A percentile compares a stretch with the other conserved stretches of the same genome.
Evolutionary conservation across 1,140 invertebrate genomes (phyloP).

Genomic region (Paraescarpia echinospica): DNA sequence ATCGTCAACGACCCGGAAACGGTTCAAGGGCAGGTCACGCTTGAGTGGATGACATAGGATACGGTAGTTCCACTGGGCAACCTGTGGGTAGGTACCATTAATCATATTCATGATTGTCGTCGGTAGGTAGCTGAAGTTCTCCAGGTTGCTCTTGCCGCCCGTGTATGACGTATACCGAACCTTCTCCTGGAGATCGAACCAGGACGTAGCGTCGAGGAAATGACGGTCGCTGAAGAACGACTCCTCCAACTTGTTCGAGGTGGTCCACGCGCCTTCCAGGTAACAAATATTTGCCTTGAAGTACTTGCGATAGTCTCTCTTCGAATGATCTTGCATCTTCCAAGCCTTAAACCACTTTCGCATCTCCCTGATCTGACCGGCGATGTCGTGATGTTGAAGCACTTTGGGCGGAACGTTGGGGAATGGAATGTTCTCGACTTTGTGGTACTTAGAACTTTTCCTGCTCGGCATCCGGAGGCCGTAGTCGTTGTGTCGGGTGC

Average conservation of each 20-base stretch:
- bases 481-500: conserved; percentile 33
- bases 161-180: conserved; percentile 22
- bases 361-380: conserved; percentile 25
- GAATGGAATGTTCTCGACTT: conserved; percentile 1
- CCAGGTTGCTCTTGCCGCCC: conserved; percentile 10
- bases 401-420: not conserved
- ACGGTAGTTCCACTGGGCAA: conserved; percentile 18
- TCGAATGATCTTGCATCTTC: conserved; percentile 26
- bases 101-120: not conserved
- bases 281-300: conserved; percentile 38
- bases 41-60: not conserved
- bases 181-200: conserved; percentile 28
- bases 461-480: conserved; percentile 11
- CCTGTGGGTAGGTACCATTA: not conserved
- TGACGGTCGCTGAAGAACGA: conserved; percentile 36
- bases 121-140: conserved; percentile 11
- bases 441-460: not conserved
- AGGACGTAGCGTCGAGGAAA: conserved; percentile 25
- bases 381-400: conserved; percentile 1
- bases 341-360: conserved; percentile 34
- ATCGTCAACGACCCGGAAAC: conserved; percentile 41
- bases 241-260: conserved; percentile 30
- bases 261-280: conserved; percentile 39
- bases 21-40: not conserved
- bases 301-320: conserved; percentile 28